Conservation (phyloP, 2,797 vertebrate species). For the Apodemus agrarius region DNA sequence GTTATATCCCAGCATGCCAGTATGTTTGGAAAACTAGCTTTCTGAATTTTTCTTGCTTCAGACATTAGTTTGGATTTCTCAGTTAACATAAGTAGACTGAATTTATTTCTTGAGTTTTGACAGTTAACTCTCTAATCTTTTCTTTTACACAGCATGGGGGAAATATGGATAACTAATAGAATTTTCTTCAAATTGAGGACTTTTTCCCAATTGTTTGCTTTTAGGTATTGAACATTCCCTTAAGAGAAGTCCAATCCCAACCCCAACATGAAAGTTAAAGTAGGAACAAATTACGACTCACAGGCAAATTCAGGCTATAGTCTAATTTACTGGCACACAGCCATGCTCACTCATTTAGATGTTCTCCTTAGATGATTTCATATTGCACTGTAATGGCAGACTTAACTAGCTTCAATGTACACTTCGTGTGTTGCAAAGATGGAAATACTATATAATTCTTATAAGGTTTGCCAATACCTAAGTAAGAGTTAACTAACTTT, state of each 20-base stretch:
- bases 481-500: slow-evolving; percentile 45
- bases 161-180: neutral
- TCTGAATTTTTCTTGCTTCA: slow-evolving; percentile 58
- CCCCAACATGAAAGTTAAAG: slow-evolving; percentile 55
- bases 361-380: slow-evolving; percentile 22
- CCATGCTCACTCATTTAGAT: slow-evolving; percentile 1
- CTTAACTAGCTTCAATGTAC: slow-evolving; percentile 42
- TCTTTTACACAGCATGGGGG: neutral
- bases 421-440: slow-evolving; percentile 16
- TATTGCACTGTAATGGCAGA: neutral
- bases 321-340: slow-evolving; percentile 27
- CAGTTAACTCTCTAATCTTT: slow-evolving; percentile 24
- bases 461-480: slow-evolving; percentile 2
- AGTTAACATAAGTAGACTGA: neutral
- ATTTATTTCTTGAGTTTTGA: slow-evolving; percentile 60
- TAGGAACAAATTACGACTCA: slow-evolving; percentile 8
- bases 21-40: neutral
- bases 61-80: slow-evolving; percentile 44
- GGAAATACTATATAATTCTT: slow-evolving; percentile 48
- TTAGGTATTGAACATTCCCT: slow-evolving; percentile 24
- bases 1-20: neutral
- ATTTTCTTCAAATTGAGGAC: slow-evolving; percentile 35
- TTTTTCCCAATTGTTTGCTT: slow-evolving; percentile 44
- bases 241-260: slow-evolving; percentile 40
- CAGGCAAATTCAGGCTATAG: slow-evolving; percentile 28